Evolutionary conservation across 2,113 vertebrate species (phyloP).

Genomic region (Menidia beryllina): DNA sequence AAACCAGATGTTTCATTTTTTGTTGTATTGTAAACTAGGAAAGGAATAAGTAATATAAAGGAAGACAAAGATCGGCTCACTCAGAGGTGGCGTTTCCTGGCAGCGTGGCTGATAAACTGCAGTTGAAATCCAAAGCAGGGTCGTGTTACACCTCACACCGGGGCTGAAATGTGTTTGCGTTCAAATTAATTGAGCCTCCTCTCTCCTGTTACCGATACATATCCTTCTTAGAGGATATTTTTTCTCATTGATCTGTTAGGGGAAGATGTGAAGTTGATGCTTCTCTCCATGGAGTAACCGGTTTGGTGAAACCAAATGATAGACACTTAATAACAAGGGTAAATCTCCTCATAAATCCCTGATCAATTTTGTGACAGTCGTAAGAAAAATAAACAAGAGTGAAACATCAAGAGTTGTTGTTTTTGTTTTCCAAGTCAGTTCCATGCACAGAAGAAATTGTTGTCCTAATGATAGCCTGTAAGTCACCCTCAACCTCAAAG

Average conservation of each 20-base stretch:
- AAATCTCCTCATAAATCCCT: constrained; percentile 11
- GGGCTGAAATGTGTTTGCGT: constrained; percentile 74
- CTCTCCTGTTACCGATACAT: constrained; percentile 76
- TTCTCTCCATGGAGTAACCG: constrained; percentile 55
- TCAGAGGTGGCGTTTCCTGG: neutral
- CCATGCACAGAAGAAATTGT: too few species aligned
- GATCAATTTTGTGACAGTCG: neutral
- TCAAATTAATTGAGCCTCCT: constrained; percentile 79
- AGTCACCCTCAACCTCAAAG: too few species aligned
- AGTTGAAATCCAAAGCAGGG: constrained; percentile 47
- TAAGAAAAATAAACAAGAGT: neutral
- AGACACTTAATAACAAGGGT: constrained; percentile 76
- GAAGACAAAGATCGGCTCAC: neutral
- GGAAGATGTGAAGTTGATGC: constrained; percentile 37
- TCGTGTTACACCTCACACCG: constrained; percentile 67
- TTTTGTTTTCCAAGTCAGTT: too few species aligned
- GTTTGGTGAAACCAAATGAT: constrained; percentile 72
- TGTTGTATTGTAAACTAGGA: too few species aligned
- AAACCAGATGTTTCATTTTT: too few species aligned
- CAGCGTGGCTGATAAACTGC: constrained; percentile 32
- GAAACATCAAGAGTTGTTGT: neutral
- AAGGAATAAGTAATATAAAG: too few species aligned
- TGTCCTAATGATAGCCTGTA: too few species aligned
- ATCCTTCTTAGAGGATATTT: constrained; percentile 65
- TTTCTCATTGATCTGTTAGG: constrained; percentile 79